Evolutionary conservation across 2,113 vertebrate species (phyloP), one percentile per base, ranked within the genome.

Genomic region (Oryzias woworae): DNA sequence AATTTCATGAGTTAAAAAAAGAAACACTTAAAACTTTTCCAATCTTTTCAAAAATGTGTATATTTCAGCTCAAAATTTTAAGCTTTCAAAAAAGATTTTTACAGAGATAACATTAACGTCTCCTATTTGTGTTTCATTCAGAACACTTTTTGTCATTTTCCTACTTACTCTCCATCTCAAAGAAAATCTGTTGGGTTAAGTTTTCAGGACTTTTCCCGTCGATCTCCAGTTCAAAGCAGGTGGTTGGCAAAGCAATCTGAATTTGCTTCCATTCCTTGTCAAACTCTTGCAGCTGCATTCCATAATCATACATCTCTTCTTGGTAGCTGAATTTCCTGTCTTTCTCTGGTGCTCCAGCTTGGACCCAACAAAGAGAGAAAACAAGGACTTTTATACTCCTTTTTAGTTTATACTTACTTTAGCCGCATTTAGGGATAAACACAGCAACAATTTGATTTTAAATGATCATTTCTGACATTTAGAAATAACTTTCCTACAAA

Each of bases 121-220:
- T 20, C 20, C 20, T 20, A 20, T 20, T 1, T 20, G 20, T 36
- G 31, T 36, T 10, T 36, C 12, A 10, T 28, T 28, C 26, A 28
- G 26, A 28, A 28, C 26, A 5, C 2, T 36, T 36, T 36, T 3
- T 36, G 8, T 36, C 7, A 12, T 14, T 14, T 16, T 58, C 59
- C 20, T 28, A 89, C 96, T 93, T 89, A 99, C 97, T 92, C 73
- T 96, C 90, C 93, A 98, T 93, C 43, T 84, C 47, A 36, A 78
- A 55, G 22, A 94, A 2, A 0, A 78, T 87, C 77, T 93, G 91
- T 61, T 92, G 75, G 65, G 98, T 89, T 48, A 97, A 84, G 18
- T 85, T 83, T 56, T 94, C 78, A 13, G 94, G 91, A 72, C 84
- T 94, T 87, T 93, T 93, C 28, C 69, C 69, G 12, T 74, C 68